Evolutionary conservation across 2,888 invertebrate species (phyloP).

Genomic region (Zaprionus bogoriensis): DNA sequence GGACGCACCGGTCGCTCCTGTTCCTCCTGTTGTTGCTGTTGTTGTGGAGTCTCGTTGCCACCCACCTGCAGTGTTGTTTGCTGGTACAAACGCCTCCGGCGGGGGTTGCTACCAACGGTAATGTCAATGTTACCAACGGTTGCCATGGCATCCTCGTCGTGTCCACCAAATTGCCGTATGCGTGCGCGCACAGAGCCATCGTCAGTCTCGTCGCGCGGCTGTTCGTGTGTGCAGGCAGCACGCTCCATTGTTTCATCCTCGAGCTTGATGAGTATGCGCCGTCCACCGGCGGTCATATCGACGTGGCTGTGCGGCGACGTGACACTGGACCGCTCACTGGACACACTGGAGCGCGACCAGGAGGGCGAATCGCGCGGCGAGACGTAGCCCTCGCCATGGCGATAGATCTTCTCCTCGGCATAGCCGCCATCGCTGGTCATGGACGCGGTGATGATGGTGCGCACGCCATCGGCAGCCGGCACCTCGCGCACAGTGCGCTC

Average conservation of each 20-base stretch:
- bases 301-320: constrained; percentile 78
- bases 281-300: constrained; percentile 79
- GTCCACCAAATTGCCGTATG: constrained; percentile 64
- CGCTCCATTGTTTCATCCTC: constrained; percentile 57
- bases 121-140: constrained; percentile 81
- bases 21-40: constrained; percentile 34
- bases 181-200: constrained; percentile 65
- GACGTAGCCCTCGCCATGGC: constrained; percentile 79
- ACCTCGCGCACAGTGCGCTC: constrained; percentile 87
- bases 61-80: constrained; percentile 69
- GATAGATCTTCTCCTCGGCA: constrained; percentile 79
- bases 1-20: constrained; percentile 49
- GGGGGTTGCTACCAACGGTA: constrained; percentile 79
- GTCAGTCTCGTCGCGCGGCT: constrained; percentile 69
- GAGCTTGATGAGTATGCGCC: constrained; percentile 78
- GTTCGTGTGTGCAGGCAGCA: constrained; percentile 20
- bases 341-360: constrained; percentile 67
- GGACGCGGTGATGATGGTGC: constrained; percentile 81
- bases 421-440: constrained; percentile 78
- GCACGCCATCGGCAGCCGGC: constrained; percentile 80
- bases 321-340: constrained; percentile 71
- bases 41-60: constrained; percentile 68
- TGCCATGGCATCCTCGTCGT: constrained; percentile 68
- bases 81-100: constrained; percentile 66
- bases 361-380: constrained; percentile 74